Percentiles rank a stretch among this genome's conserved stretches.
Conservation (phyloP, 1,140 invertebrate genomes). For the Stegodyphus dumicola region DNA sequence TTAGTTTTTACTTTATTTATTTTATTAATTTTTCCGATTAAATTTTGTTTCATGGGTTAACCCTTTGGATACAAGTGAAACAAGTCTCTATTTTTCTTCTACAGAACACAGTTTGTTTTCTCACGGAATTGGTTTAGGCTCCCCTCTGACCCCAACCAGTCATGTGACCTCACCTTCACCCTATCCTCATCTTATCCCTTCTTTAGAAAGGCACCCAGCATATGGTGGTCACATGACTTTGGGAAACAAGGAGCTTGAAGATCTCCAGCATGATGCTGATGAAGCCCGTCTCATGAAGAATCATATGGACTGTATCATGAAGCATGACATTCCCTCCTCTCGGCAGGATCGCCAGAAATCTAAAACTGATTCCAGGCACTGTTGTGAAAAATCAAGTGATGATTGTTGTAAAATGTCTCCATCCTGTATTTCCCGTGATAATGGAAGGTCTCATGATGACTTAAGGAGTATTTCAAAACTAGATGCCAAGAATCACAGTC, state of each 20-base stretch:
- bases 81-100: slow-evolving; percentile 53
- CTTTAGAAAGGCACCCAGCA: slow-evolving; percentile 58
- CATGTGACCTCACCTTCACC: slow-evolving; percentile 56
- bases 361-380: slow-evolving; percentile 34
- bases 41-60: background rate
- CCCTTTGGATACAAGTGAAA: slow-evolving; percentile 29
- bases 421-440: slow-evolving; percentile 32
- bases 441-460: slow-evolving; percentile 11
- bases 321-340: slow-evolving; percentile 45
- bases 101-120: slow-evolving; percentile 60
- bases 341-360: slow-evolving; percentile 38
- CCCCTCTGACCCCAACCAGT: slow-evolving; percentile 59
- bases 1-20: slow-evolving; percentile 22
- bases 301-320: slow-evolving; percentile 51
- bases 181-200: slow-evolving; percentile 54
- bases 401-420: slow-evolving; percentile 49
- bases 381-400: slow-evolving; percentile 38
- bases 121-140: slow-evolving; percentile 57
- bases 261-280: slow-evolving; percentile 26
- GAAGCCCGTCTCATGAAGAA: slow-evolving; percentile 31
- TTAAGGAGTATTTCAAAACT: slow-evolving; percentile 1
- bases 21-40: background rate
- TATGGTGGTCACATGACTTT: slow-evolving; percentile 54
- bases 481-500: slow-evolving; percentile 19
- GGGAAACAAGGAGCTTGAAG: slow-evolving; percentile 52